Base-by-base conservation (phyloP, 2,797 vertebrate species). In the Lithobates sylvaticus region DNA sequence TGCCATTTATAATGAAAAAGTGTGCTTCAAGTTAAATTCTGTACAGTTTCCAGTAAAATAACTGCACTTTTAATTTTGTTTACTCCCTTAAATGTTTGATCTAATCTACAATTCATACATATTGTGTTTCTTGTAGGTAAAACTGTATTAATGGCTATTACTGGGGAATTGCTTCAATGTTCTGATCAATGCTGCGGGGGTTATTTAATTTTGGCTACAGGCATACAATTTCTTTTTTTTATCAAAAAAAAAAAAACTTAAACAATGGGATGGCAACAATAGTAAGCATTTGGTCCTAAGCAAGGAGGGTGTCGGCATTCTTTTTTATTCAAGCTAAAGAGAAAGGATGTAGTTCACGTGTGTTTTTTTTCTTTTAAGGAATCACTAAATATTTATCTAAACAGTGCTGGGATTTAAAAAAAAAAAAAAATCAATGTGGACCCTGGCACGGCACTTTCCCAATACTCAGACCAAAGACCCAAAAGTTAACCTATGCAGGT, bases 1-100 rank as follows among this genome's bases (percentile, higher is more conserved):
- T 10, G 27, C 65, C 13, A 29, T 65, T 65, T 65, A 65, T 36
- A 36, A 36, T 67, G 65, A 67, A 29, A 39, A 67, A 67, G 65
- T 74, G 72, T 74, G 42, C 72, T 74, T 74, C 18, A 29, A 12
- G 65, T 67, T 67, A 67, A 67, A 67, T 67, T 27, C 26, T 67
- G 65, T 29, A 3, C 12, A 26, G 2, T 26, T 67, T 67, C 65
- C 65, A 67, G 65, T 29, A 9, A 67, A 67, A 67, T 67, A 26
- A 29, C 26, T 67, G 65, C n/a, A 67, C 29, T 72, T 72, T 39
- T 18, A n/a, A 61, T 36, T 16, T 32, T 44, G n/a, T 23, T 76
- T 54, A 54, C 34, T 76, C 42, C 44, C 42, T 26, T 16, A 27
- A 50, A 50, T 26, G 13, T 67, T 67, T 29, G n/a, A 76, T 27